A percentile compares a stretch with the other conserved stretches of the same genome.
These are phyloP conservation scores for Drosophila pallidifrons DNA, from an alignment of 1,140 invertebrate species.

Conservation along the genomic window DNA sequence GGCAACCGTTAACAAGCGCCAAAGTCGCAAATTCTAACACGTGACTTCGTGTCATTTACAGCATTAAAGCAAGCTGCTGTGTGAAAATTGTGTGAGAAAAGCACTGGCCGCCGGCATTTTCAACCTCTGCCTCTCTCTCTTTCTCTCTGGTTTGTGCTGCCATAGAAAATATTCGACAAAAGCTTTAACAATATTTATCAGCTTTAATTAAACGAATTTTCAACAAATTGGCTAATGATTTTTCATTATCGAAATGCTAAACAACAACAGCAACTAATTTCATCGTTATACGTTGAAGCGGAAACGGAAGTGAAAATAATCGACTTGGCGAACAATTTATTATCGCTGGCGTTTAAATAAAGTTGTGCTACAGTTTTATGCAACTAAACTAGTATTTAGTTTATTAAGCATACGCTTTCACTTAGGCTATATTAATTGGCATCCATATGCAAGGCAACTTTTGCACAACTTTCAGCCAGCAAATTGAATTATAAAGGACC, in stretches of 20 bases:
- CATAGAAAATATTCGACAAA: slow-evolving; percentile 7
- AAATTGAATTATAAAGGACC: slow-evolving; percentile 74
- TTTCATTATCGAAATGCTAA: slow-evolving; percentile 3
- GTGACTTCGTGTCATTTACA: slow-evolving; percentile 82
- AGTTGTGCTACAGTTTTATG: slow-evolving; percentile 10
- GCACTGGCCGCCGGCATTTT: slow-evolving; percentile 49
- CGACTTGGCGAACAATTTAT: slow-evolving; percentile 40
- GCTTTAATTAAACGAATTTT: slow-evolving; percentile 64
- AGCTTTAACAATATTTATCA: slow-evolving; percentile 31
- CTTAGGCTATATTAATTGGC: slow-evolving; percentile 72
- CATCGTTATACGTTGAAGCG: slow-evolving; percentile 21
- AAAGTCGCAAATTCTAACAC: slow-evolving; percentile 81
- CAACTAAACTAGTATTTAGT: slow-evolving; percentile 13
- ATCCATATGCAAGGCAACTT: slow-evolving; percentile 62
- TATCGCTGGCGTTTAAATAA: slow-evolving; percentile 22
- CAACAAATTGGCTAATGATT: slow-evolving; percentile 24
- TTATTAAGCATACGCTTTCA: slow-evolving; percentile 36
- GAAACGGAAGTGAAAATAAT: slow-evolving; percentile 56
- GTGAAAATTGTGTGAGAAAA: slow-evolving; percentile 22
- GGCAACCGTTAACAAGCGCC: slow-evolving; percentile 78
- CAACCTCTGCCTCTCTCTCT: slow-evolving; percentile 32
- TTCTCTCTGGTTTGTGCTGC: slow-evolving; percentile 2
- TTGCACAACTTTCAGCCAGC: slow-evolving; percentile 57
- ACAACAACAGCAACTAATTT: not conserved
- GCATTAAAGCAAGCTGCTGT: slow-evolving; percentile 49